Evolutionary conservation across 2,888 invertebrate genomes (phyloP).

Genomic region (Nymphalis polychloros): DNA sequence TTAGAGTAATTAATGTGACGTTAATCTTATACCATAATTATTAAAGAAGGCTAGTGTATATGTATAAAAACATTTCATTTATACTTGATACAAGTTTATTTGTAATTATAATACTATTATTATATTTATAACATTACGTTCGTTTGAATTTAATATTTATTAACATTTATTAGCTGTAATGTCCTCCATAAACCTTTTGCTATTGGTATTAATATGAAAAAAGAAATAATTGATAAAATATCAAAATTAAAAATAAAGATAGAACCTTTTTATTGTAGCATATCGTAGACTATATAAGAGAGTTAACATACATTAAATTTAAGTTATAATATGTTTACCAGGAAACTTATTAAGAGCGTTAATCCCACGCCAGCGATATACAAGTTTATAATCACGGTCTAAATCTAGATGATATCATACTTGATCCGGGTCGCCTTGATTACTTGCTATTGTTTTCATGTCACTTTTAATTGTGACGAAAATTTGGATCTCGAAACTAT

Average conservation of each 20-base stretch:
- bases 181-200: too few relatives aligned
- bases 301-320: background rate
- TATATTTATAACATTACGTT: too few relatives aligned
- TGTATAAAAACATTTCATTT: background rate
- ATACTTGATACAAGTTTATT: background rate
- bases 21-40: background rate
- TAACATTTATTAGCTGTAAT: too few relatives aligned
- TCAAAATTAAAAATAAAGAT: background rate
- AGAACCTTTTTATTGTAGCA: background rate
- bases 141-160: too few relatives aligned
- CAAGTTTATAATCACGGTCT: slow-evolving; percentile 39
- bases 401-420: slow-evolving; percentile 64
- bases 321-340: slow-evolving; percentile 10
- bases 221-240: background rate
- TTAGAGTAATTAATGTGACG: background rate
- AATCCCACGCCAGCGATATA: slow-evolving; percentile 32
- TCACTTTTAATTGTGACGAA: slow-evolving; percentile 22
- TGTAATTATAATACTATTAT: too few relatives aligned
- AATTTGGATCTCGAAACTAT: background rate
- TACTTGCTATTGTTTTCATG: slow-evolving; percentile 28
- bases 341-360: slow-evolving; percentile 29
- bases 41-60: background rate
- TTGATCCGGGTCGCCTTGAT: slow-evolving; percentile 30
- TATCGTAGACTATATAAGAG: background rate
- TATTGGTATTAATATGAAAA: too few relatives aligned